These are phyloP conservation scores for Xestia xanthographa DNA, from an alignment of 2,888 invertebrate genomes.

Conservation along the genomic window DNA sequence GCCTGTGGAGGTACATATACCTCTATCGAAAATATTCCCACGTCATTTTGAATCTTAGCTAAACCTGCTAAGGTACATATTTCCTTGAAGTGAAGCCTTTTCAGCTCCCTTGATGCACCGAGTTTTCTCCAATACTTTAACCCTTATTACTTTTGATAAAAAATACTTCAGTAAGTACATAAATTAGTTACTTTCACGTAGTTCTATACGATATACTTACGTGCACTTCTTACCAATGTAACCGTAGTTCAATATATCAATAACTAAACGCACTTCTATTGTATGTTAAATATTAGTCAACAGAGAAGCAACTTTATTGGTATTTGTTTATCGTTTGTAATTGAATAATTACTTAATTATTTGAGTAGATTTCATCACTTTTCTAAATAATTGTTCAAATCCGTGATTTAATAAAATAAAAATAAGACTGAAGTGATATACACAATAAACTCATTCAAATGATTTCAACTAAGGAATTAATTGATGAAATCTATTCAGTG, in stretches of 20 bases:
- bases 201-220: conserved; percentile 23
- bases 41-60: not conserved
- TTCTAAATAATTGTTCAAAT: not conserved
- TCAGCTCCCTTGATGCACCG: not conserved
- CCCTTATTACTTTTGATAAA: not conserved
- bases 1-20: not conserved
- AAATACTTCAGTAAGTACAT: not conserved
- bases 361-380: conserved; percentile 35
- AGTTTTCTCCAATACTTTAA: not conserved
- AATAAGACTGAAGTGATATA: conserved; percentile 48
- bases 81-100: not conserved
- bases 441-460: conserved; percentile 12
- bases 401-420: not conserved
- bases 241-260: conserved; percentile 23
- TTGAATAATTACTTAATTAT: conserved; percentile 2
- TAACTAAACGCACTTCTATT: conserved; percentile 20
- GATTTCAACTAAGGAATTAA: not conserved
- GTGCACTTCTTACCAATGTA: conserved; percentile 45
- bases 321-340: conserved; percentile 19
- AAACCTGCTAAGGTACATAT: not conserved
- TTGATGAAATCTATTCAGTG: conserved; percentile 43
- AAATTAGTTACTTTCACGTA: conserved; percentile 28
- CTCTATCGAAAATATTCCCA: not conserved
- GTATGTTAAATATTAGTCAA: conserved; percentile 16
- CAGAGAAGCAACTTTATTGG: conserved; percentile 15